Conservation (phyloP, 2,797 vertebrate species). For the Protosalanx chinensis region DNA sequence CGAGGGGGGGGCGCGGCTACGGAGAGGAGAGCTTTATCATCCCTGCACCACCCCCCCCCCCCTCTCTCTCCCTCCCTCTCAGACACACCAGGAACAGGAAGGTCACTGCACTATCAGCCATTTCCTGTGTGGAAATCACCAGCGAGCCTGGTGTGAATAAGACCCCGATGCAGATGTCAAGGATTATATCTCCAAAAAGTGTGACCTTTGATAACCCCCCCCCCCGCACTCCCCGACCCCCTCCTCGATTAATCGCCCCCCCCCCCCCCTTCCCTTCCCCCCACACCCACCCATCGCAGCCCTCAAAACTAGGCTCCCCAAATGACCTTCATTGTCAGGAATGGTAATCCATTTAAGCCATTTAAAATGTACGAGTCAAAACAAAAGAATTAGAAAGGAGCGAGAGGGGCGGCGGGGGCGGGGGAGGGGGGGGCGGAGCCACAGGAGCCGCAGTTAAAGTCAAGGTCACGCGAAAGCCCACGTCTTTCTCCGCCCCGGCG, state of each 20-base stretch:
- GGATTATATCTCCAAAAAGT: slow-evolving; percentile 55
- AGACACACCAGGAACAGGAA: slow-evolving; percentile 61
- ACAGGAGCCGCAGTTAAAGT: slow-evolving; percentile 76
- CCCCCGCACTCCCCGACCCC: neutral
- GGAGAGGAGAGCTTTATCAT: slow-evolving; percentile 62
- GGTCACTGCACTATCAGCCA: slow-evolving; percentile 60
- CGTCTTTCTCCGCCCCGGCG: slow-evolving; percentile 83
- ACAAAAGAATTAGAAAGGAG: slow-evolving; percentile 71
- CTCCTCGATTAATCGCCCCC: slow-evolving; percentile 47
- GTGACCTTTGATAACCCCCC: slow-evolving; percentile 47
- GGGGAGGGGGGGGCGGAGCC: slow-evolving; percentile 49
- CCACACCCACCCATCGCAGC: slow-evolving; percentile 4
- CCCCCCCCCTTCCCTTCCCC: neutral
- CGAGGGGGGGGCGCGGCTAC: slow-evolving; percentile 51
- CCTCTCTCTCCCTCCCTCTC: slow-evolving; percentile 35
- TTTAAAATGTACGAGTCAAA: slow-evolving; percentile 79
- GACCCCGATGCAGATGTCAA: slow-evolving; percentile 58
- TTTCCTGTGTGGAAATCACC: slow-evolving; percentile 45
- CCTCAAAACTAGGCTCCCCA: slow-evolving; percentile 55
- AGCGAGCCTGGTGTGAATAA: slow-evolving; percentile 39
- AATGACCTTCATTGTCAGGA: slow-evolving; percentile 70
- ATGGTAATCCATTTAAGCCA: slow-evolving; percentile 72
- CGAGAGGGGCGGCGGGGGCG: slow-evolving; percentile 19
- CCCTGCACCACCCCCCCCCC: slow-evolving; percentile 46
- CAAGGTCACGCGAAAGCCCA: slow-evolving; percentile 91